Evolutionary conservation across 2,113 vertebrate species (phyloP), one percentile per base, ranked within the genome.

Genomic region (Motacilla tschutschensis): DNA sequence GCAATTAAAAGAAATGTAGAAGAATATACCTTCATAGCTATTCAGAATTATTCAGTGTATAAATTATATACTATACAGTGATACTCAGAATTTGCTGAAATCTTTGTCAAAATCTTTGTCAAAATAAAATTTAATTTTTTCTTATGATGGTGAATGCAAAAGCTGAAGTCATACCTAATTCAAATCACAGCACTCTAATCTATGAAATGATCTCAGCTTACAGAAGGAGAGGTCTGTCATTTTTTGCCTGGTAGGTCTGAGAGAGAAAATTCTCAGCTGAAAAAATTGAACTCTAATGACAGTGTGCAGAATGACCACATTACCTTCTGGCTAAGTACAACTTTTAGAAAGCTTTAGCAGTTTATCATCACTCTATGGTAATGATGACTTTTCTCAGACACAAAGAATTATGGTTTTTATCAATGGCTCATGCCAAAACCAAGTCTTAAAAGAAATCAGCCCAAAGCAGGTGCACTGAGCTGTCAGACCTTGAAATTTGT

Each of bases 401-500:
- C 73, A 88, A 91, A 90, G 80, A 91, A 91, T 84, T 75, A 93
- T 53, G 33, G 8, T 80, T 91, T 94, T 94, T 73, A 90, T 93
- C 91, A 96, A 93, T 93, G 95, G 85, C 55, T 95, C 91, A 89
- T 90, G 79, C 79, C 94, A 90, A 93, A 89, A 71, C 67, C 83
- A 85, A 78, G 64, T 83, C 57, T 93, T 92, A 89, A 88, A 91
- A 95, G 93, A 96, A 96, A 93, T 87, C 93, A 92, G 85, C 78
- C 67, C 72, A 91, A 84, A 96, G 97, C 97, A 97, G 97, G 97
- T 97, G 97, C 97, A 90, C 80, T 55, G 85, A 78, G 90, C 74
- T 96, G 95, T 96, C 97, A 96, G 97, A 94, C 96, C 95, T 96
- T 97, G 96, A 97, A 96, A 97, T 96, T 95, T 97, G 96, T 97